Evolutionary conservation across 2,113 vertebrate genomes (phyloP).

Genomic region (Myocastor coypus): DNA sequence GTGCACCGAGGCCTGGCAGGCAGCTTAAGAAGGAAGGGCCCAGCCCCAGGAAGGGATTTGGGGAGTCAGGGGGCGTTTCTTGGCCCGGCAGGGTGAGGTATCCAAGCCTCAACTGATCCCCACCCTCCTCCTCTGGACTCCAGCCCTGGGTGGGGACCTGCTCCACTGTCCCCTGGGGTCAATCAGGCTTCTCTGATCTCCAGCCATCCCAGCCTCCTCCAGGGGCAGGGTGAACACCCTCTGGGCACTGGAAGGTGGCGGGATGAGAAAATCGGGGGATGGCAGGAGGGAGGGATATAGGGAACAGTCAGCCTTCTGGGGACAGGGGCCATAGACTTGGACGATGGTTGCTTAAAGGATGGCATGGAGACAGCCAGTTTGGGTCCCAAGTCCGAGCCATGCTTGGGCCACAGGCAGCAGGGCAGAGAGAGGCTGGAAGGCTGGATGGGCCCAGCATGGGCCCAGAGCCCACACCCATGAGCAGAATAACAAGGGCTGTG

Average conservation of each 20-base stretch:
- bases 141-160: rapidly evolving
- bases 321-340: background rate
- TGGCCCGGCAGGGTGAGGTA: rapidly evolving
- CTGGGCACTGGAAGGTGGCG: slow-evolving; percentile 47
- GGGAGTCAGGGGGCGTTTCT: background rate
- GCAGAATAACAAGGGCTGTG: background rate
- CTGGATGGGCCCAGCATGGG: background rate
- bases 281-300: background rate
- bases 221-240: slow-evolving; percentile 59
- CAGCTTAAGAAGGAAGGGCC: too few species aligned
- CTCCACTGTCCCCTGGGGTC: background rate
- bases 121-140: background rate
- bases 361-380: background rate
- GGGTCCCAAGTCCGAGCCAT: background rate
- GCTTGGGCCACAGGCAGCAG: background rate
- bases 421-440: background rate
- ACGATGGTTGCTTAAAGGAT: background rate
- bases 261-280: slow-evolving; percentile 47
- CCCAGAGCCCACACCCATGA: background rate
- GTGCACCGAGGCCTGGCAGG: rapidly evolving
- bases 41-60: rapidly evolving
- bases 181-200: slow-evolving; percentile 54
- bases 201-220: background rate
- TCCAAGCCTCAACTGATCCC: background rate
- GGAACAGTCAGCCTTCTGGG: background rate